These are phyloP conservation scores for Gephyroberyx darwinii DNA, from an alignment of 2,797 vertebrate species.

Conservation along the genomic window DNA sequence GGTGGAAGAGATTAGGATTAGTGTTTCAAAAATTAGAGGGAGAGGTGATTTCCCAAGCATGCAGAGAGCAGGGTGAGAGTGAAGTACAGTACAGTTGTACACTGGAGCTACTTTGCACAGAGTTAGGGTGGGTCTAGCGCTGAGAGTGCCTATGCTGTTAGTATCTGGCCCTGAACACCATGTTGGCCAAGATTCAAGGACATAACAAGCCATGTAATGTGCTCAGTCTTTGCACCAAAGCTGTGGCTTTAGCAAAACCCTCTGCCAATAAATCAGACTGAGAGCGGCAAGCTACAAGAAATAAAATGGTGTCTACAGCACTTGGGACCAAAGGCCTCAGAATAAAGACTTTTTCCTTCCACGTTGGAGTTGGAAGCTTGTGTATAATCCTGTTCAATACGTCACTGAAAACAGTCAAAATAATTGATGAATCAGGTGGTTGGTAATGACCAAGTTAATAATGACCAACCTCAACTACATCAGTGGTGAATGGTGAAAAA, in stretches of 20 bases:
- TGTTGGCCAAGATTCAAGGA: slow-evolving; percentile 57
- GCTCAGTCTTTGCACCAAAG: slow-evolving; percentile 59
- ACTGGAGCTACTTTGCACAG: slow-evolving; percentile 23
- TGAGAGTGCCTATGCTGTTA: slow-evolving; percentile 41
- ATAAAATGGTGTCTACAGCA: slow-evolving; percentile 41
- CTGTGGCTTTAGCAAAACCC: slow-evolving; percentile 54
- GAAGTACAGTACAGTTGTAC: slow-evolving; percentile 1
- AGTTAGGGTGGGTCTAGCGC: slow-evolving; percentile 41
- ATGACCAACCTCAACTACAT: slow-evolving; percentile 25
- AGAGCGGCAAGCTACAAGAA: slow-evolving; percentile 23
- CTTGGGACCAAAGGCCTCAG: slow-evolving; percentile 12
- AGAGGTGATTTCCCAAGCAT: neutral
- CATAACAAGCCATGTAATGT: slow-evolving; percentile 68
- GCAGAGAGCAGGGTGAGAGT: neutral
- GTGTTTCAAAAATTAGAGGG: neutral
- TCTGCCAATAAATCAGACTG: slow-evolving; percentile 56
- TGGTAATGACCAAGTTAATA: slow-evolving; percentile 30
- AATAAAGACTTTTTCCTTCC: slow-evolving; percentile 16
- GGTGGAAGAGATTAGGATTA: neutral
- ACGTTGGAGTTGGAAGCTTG: neutral
- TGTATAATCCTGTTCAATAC: neutral
- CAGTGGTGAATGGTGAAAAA: slow-evolving; percentile 22
- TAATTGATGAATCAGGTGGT: neutral
- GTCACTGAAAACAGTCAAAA: slow-evolving; percentile 21
- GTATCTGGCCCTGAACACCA: slow-evolving; percentile 40